phyloP scores from a whole-genome alignment of 2,113 vertebrate species.

The Nestor notabilis region DNA sequence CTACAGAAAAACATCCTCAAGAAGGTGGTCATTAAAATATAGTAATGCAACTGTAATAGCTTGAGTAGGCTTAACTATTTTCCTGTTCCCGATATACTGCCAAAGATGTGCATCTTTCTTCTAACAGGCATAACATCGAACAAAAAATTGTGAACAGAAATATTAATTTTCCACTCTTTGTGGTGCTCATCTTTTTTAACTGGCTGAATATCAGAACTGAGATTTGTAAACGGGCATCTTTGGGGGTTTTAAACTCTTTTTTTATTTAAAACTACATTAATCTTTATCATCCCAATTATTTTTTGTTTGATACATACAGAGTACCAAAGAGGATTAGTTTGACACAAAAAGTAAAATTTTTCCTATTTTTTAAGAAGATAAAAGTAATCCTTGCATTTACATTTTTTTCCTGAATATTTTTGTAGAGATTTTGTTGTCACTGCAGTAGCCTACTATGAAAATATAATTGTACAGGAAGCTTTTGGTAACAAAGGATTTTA shows the following conservation, averaged over 20 bases:
- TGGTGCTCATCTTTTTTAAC: not conserved
- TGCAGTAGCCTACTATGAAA: not conserved
- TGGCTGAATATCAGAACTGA: not conserved
- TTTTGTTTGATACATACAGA: not conserved
- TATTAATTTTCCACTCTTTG: not conserved
- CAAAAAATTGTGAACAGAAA: not conserved
- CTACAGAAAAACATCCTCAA: not conserved
- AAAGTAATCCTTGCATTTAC: not conserved
- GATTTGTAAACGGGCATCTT: not conserved
- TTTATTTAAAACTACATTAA: not conserved
- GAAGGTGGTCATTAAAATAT: not conserved
- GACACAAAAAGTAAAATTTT: slow-evolving; percentile 9
- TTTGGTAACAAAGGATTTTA: not conserved
- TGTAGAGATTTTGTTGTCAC: not conserved
- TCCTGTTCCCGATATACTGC: not conserved
- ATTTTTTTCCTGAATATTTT: not conserved
- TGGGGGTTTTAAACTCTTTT: not conserved
- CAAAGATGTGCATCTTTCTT: not conserved
- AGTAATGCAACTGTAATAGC: not conserved
- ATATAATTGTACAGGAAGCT: not conserved
- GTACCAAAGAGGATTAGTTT: slow-evolving; percentile 9
- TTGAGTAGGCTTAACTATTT: not conserved
- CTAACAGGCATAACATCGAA: not conserved
- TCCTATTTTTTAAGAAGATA: not conserved
- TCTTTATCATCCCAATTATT: not conserved